Evolutionary conservation across 2,113 vertebrate species (phyloP), one percentile per base, ranked within the genome.

Genomic region (Poecile atricapillus): DNA sequence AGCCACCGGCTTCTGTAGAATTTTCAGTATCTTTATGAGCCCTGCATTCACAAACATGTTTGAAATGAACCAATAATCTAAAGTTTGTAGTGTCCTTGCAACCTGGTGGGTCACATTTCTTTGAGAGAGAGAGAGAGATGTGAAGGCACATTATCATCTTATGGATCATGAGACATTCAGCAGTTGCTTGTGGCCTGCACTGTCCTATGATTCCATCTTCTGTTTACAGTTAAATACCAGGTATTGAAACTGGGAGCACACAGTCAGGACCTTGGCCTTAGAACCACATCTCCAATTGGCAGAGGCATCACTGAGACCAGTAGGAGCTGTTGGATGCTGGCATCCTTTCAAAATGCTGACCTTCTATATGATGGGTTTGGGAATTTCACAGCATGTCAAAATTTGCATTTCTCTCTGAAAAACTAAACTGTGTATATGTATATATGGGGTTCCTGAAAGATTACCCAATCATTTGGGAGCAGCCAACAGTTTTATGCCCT

Each of bases 61-160:
- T 60, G 41, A 60, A 90, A 13, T 84, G 5, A 74, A 21, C 13
- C 16, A 41, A 11, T 39, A 16, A 60, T 33, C 39, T 43, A 4
- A 67, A 63, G 63, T 71, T 41, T 64, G 20, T 33, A 56, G 20
- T 59, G 30, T 56, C 49, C 55, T 83, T 60, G 84, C n/a, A n/a
- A 1, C 19, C 35, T 27, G n/a, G 6, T 53, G n/a, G 17, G 43
- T 35, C 1, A 0, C 11, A 1, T 27, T 77, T 65, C 59, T 52
- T n/a, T 30, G 43, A 24, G 70, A 44, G 43, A 50, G 58, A 50
- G 58, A 13, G 4, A 39, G 12, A 17, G 47, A 13, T 78, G 37
- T 50, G 80, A 31, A 31, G 24, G 13, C 3, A 4, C 0, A 0
- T 74, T 70, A 17, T 5, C 24, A 27, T 9, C 7, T 1, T 30